Conservation (phyloP, 2,113 vertebrate genomes). For the Sander lucioperca region DNA sequence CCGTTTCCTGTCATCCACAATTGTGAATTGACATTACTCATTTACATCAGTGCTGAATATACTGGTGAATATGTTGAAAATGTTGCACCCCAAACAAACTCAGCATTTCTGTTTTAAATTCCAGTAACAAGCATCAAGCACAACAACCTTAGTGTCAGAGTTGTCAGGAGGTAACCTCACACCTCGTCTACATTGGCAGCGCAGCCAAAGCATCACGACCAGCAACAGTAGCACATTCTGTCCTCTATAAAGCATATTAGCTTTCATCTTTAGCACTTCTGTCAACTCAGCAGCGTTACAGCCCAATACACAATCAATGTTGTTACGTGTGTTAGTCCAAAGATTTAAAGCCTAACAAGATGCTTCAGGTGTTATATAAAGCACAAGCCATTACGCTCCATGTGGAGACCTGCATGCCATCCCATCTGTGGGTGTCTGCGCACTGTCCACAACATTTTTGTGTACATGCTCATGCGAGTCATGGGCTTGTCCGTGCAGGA, state of each 20-base stretch:
- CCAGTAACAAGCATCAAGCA: background rate
- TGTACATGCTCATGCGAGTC: background rate
- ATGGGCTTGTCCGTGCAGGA: background rate
- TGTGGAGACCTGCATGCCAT: background rate
- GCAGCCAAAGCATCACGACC: background rate
- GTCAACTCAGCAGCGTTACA: background rate
- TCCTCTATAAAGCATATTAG: background rate
- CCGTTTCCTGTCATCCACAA: slow-evolving; percentile 67
- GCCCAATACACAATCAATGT: background rate
- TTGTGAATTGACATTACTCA: slow-evolving; percentile 67
- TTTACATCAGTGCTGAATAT: slow-evolving; percentile 16
- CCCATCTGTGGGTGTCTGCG: background rate
- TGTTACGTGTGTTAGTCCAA: background rate
- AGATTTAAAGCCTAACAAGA: background rate
- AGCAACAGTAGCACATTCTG: background rate
- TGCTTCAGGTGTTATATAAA: background rate
- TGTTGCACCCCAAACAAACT: slow-evolving; percentile 15
- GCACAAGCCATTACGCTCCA: background rate
- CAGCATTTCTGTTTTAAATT: background rate
- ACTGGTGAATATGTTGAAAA: slow-evolving; percentile 11
- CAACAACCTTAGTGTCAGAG: background rate
- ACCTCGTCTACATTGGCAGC: background rate
- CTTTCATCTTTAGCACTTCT: background rate
- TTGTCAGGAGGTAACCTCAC: background rate
- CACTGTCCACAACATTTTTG: background rate